Evolutionary conservation across 53 echinoderm and acorn worm species (phyloP).

Genomic region (Pentamera pediparva): DNA sequence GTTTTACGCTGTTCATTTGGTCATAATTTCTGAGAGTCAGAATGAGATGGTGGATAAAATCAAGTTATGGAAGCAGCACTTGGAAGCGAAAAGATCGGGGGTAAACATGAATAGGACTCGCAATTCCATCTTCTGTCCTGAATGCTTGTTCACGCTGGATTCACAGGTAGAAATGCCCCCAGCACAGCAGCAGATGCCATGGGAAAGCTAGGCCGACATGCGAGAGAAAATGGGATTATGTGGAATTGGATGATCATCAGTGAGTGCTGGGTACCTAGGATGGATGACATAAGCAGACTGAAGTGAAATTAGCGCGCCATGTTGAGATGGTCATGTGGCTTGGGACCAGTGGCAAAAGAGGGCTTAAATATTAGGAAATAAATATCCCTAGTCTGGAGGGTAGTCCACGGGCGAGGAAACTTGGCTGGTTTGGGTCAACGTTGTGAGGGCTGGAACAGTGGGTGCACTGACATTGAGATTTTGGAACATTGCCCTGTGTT

Average conservation of each 20-base stretch:
- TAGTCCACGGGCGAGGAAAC: too few relatives aligned
- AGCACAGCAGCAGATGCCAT: neutral
- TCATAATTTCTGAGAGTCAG: neutral
- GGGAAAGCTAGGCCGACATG: neutral
- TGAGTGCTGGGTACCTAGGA: neutral
- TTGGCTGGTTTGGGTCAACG: neutral
- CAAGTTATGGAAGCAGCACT: neutral
- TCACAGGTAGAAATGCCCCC: neutral
- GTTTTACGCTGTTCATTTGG: neutral
- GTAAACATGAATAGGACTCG: neutral
- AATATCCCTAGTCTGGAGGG: neutral
- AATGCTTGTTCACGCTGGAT: neutral
- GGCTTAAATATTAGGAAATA: neutral
- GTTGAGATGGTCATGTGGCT: too few relatives aligned
- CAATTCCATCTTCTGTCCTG: neutral
- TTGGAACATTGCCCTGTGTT: neutral
- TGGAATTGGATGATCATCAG: neutral
- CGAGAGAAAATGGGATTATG: neutral
- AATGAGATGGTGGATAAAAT: neutral
- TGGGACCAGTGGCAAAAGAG: neutral
- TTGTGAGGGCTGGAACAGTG: neutral
- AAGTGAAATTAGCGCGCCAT: neutral
- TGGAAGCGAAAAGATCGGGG: neutral
- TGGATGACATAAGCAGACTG: too few relatives aligned
- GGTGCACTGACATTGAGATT: neutral